Evolutionary conservation across 2,888 invertebrate genomes (phyloP).

Genomic region (Zygogramma bicolorata): DNA sequence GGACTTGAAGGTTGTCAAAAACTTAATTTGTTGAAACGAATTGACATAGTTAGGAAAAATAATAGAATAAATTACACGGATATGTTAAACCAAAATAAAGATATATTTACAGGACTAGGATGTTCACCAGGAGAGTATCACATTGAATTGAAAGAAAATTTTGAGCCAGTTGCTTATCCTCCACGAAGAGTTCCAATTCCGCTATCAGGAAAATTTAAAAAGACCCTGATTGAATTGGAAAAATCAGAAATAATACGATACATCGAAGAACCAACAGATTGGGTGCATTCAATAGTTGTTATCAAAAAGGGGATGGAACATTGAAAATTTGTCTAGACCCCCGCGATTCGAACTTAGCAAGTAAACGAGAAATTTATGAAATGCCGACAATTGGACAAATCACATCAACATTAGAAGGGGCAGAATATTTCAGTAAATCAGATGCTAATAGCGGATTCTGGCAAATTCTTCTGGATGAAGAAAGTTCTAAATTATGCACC

Average conservation of each 20-base stretch:
- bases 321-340: slow-evolving; percentile 40
- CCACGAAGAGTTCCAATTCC: neutral
- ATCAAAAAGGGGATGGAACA: slow-evolving; percentile 34
- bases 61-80: neutral
- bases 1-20: neutral
- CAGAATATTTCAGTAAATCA: slow-evolving; percentile 1
- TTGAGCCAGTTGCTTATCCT: neutral
- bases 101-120: neutral
- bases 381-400: slow-evolving; percentile 43
- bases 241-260: slow-evolving; percentile 38
- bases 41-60: neutral
- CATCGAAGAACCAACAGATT: slow-evolving; percentile 36
- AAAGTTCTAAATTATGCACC: slow-evolving; percentile 30
- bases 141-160: neutral
- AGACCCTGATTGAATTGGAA: slow-evolving; percentile 34
- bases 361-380: slow-evolving; percentile 35
- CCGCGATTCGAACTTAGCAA: slow-evolving; percentile 36
- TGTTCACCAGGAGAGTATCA: neutral
- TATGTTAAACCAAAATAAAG: neutral
- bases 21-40: neutral
- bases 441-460: slow-evolving; percentile 31
- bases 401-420: slow-evolving; percentile 26
- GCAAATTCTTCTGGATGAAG: slow-evolving; percentile 24
- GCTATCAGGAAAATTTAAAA: slow-evolving; percentile 31
- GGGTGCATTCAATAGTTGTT: slow-evolving; percentile 50